A percentile compares a stretch with the other conserved stretches of the same genome.
Evolutionary conservation across 2,888 invertebrate species (phyloP).

Genomic region (Abscondita cerata): DNA sequence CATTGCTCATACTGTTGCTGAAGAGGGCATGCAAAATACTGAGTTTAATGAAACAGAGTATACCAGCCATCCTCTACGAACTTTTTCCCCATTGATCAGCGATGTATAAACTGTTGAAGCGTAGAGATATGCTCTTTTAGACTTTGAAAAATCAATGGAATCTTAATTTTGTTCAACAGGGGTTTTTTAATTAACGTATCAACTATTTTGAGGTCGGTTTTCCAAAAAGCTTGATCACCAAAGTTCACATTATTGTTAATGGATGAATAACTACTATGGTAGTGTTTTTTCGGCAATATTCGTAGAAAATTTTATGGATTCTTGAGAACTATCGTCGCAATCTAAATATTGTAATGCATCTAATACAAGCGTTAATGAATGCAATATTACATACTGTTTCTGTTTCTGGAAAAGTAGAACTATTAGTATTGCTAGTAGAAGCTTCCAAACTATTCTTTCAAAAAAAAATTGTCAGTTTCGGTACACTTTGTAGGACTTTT

Average conservation of each 20-base stretch:
- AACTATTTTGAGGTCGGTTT: neutral
- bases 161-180: constrained; percentile 4
- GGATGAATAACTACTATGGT: neutral
- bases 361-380: too few relatives aligned
- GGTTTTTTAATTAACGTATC: constrained; percentile 1
- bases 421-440: neutral
- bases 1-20: neutral
- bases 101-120: neutral
- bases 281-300: too few relatives aligned
- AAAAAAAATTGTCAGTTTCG: neutral
- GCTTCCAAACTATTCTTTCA: neutral
- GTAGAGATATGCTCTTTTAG: neutral
- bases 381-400: too few relatives aligned
- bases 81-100: neutral
- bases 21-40: neutral
- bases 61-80: neutral
- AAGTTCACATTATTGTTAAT: neutral
- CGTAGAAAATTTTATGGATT: too few relatives aligned
- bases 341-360: too few relatives aligned
- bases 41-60: neutral
- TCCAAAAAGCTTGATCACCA: neutral
- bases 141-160: neutral
- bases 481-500: constrained; percentile 2
- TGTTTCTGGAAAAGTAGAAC: too few relatives aligned
- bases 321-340: neutral